These are phyloP conservation scores for Camponotus fellah DNA, from an alignment of 2,888 invertebrate species.

Conservation along the genomic window DNA sequence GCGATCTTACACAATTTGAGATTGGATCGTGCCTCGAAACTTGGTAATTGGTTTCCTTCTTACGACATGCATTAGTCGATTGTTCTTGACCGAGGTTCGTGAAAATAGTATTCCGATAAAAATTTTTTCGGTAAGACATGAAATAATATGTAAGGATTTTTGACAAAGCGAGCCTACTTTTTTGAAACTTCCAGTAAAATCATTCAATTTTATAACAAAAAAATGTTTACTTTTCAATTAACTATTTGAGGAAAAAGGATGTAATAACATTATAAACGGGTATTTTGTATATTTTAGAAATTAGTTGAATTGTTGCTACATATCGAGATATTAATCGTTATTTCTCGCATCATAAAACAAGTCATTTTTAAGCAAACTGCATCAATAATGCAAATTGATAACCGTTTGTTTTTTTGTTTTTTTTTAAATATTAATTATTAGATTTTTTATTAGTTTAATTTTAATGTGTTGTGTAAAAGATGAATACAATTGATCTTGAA, in stretches of 20 bases:
- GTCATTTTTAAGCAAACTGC: too few species aligned
- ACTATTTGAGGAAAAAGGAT: neutral
- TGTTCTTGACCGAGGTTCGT: conserved; percentile 43
- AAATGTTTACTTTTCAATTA: neutral
- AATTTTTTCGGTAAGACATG: neutral
- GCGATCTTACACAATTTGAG: conserved; percentile 49
- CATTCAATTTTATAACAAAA: neutral
- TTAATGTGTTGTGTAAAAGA: neutral
- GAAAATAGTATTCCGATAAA: neutral
- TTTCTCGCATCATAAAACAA: too few species aligned
- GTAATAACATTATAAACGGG: neutral
- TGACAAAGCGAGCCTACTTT: neutral
- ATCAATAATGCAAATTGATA: too few species aligned
- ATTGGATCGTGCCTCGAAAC: conserved; percentile 56
- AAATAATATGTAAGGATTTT: neutral
- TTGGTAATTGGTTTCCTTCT: conserved; percentile 53
- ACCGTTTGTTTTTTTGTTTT: too few species aligned
- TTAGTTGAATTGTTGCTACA: neutral
- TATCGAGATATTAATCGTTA: neutral
- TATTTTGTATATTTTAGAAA: neutral
- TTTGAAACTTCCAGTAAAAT: neutral
- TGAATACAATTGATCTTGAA: neutral
- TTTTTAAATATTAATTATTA: too few species aligned
- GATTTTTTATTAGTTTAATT: neutral
- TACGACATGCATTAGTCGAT: conserved; percentile 35